phyloP scores from a whole-genome alignment of 1,140 invertebrate genomes.

The Eumaeus atala region DNA sequence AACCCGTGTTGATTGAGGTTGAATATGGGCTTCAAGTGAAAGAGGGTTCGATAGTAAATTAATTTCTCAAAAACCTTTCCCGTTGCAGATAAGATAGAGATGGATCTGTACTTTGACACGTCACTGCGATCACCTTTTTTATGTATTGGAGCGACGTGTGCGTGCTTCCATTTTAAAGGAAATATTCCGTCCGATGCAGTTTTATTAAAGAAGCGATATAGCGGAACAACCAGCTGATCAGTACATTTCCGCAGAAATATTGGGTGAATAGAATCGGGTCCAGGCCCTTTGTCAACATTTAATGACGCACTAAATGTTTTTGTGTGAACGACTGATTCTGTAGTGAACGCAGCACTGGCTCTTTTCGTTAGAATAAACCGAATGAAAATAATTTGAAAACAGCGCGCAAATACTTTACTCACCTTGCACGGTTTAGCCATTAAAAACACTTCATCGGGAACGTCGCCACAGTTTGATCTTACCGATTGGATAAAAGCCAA shows the following conservation, averaged over 20 bases:
- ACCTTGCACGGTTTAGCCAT: not conserved
- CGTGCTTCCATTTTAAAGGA: conserved; percentile 18
- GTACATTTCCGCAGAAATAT: conserved; percentile 12
- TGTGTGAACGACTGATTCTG: not conserved
- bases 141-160: conserved; percentile 16
- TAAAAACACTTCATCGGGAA: conserved; percentile 15
- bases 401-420: not conserved
- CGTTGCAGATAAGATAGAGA: conserved; percentile 12
- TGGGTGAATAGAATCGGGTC: conserved; percentile 15
- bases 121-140: conserved; percentile 15
- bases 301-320: not conserved
- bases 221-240: conserved; percentile 1
- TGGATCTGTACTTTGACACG: conserved; percentile 13
- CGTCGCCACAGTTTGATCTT: too few relatives aligned
- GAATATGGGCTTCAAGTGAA: conserved; percentile 1
- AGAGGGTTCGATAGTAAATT: too few relatives aligned
- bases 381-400: conserved; percentile 5
- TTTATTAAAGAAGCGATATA: conserved; percentile 15
- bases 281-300: conserved; percentile 13
- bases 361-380: not conserved
- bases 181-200: conserved; percentile 5
- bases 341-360: not conserved
- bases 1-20: conserved; percentile 9
- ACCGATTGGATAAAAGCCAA: too few relatives aligned
- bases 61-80: conserved; percentile 16